phyloP scores from a whole-genome alignment of 2,888 invertebrate species.

The Quadroppia sp. region DNA sequence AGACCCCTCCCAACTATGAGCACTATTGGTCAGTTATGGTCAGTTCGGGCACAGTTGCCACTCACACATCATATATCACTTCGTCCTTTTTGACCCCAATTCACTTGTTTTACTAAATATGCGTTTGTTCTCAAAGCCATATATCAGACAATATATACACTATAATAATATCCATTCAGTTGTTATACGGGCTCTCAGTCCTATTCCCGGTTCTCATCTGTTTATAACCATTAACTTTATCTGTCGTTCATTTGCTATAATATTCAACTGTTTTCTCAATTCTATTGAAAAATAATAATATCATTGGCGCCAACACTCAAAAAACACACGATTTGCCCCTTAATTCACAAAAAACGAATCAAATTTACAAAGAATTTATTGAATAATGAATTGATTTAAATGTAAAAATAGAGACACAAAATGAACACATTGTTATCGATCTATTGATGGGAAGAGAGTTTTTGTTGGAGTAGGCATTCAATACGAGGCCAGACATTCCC shows the following conservation, averaged over 20 bases:
- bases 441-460: no score
- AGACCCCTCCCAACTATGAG: constrained; percentile 27
- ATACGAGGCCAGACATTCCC: background rate
- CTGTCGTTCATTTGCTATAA: background rate
- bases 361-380: no score
- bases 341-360: no score
- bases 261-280: no score
- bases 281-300: no score
- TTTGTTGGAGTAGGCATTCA: background rate
- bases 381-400: no score
- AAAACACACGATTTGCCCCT: no score
- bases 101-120: constrained; percentile 17
- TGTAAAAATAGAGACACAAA: no score
- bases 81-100: constrained; percentile 34
- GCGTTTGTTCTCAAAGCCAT: constrained; percentile 26
- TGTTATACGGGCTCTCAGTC: constrained; percentile 24
- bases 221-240: background rate
- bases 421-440: no score
- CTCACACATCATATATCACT: constrained; percentile 37
- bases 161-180: constrained; percentile 3
- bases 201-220: background rate
- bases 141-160: constrained; percentile 25
- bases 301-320: no score
- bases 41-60: constrained; percentile 27
- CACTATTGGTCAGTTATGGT: constrained; percentile 36